Base-by-base conservation (phyloP, 2,113 vertebrate species). In the Dolichallabes microphthalmus region DNA sequence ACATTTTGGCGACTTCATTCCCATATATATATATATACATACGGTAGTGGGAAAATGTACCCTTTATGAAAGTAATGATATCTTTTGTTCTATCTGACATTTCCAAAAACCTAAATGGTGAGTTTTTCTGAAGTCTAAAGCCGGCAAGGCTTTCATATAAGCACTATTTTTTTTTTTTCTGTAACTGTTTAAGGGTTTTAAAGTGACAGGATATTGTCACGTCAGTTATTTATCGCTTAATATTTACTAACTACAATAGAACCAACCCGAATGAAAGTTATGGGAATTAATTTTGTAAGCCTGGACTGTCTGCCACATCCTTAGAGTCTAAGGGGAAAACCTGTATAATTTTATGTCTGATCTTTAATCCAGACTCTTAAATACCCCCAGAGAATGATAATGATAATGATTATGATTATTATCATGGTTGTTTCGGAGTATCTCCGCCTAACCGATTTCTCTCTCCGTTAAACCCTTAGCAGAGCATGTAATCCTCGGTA, bases 401-500 rank as follows among this genome's bases (percentile, higher is more conserved):
- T 32, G 27, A 20, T 77, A 32, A 30, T 55, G n/a, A 53, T 78
- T 20, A 57, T 22, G 19, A 79, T 50, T 52, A 63, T 81, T 5
- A 22, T 64, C 22, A 64, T 75, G 69, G 14, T 35, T 83, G 35
- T 39, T 19, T 27, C 15, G 2, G 14, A 50, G 35, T 15, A 27
- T 68, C 9, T 68, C 60, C 11, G 60, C 32, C 25, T 58, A 50
- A 30, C 60, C 69, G 63, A 45, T 60, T 69, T 71, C 30, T 50
- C 45, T 25, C 50, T 55, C 20, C 55, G 66, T 52, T 58, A 45
- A n/a, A 11, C 69, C 66, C n/a, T 78, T 2, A 73, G 4, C 55
- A 25, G 64, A 58, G 27, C 85, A 78, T 84, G 85, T 79, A 71
- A 69, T 52, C 77, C 55, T 55, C 76, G 25, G 69, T 75, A 50